Evolutionary conservation across 2,797 vertebrate species (phyloP).

Genomic region (Dallia pectoralis): DNA sequence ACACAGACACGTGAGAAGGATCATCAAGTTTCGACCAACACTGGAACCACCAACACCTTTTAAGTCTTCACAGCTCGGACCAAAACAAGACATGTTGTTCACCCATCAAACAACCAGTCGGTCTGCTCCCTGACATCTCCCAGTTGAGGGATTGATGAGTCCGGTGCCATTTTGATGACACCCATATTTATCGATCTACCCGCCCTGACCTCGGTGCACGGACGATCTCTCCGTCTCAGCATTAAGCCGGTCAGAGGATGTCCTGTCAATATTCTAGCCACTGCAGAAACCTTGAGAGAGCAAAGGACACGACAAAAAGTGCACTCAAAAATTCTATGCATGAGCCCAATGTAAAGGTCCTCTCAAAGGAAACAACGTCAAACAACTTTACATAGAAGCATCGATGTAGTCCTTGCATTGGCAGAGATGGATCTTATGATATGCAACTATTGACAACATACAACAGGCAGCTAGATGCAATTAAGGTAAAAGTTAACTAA

Average conservation of each 20-base stretch:
- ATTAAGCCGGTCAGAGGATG: background rate
- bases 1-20: background rate
- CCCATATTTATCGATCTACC: background rate
- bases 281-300: conserved; percentile 74
- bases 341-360: background rate
- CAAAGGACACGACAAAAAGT: conserved; percentile 16
- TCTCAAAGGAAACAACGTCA: background rate
- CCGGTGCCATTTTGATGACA: background rate
- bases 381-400: background rate
- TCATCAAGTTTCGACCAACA: background rate
- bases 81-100: background rate
- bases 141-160: background rate
- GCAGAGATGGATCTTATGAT: too few relatives aligned
- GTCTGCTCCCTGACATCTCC: background rate
- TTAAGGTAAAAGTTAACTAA: background rate
- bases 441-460: too few relatives aligned
- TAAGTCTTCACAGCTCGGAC: too few relatives aligned
- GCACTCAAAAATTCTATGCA: background rate
- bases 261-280: conserved; percentile 21
- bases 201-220: background rate
- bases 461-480: too few relatives aligned
- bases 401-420: too few relatives aligned
- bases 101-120: background rate
- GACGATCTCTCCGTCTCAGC: background rate
- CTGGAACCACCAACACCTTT: too few relatives aligned